Conservation (phyloP, 1,140 invertebrate genomes). For the Pseudomyrmex concolor region DNA sequence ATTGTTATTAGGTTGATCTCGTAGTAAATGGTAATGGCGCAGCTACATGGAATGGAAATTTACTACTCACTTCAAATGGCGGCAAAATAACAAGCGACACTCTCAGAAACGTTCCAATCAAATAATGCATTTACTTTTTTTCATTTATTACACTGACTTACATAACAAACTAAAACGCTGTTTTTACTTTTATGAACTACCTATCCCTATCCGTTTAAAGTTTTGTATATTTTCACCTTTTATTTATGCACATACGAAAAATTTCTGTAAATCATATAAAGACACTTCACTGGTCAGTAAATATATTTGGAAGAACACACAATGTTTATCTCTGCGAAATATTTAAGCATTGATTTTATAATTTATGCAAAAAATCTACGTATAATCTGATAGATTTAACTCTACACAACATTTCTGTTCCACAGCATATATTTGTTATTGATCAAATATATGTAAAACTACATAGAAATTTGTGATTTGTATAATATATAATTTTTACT, state of each 20-base stretch:
- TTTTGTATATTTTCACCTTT: constrained; percentile 19
- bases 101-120: constrained; percentile 91
- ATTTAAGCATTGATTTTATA: too few relatives aligned
- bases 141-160: not conserved
- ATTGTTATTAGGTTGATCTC: constrained; percentile 88
- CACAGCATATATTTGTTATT: too few relatives aligned
- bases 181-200: not conserved
- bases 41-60: constrained; percentile 94
- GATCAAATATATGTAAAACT: too few relatives aligned
- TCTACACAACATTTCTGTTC: too few relatives aligned
- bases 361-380: too few relatives aligned
- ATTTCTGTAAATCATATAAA: too few relatives aligned
- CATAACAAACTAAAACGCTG: not conserved
- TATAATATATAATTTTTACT: too few relatives aligned
- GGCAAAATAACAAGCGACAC: constrained; percentile 88
- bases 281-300: too few relatives aligned
- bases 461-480: too few relatives aligned
- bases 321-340: too few relatives aligned
- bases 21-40: constrained; percentile 90
- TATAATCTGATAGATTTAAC: too few relatives aligned
- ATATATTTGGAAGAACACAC: too few relatives aligned
- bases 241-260: not conserved
- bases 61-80: constrained; percentile 89
- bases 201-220: not conserved
- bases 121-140: constrained; percentile 84